Percentiles rank a stretch among this genome's conserved stretches.
Conservation (phyloP, 2,797 vertebrate species). For the Strix occidentalis region DNA sequence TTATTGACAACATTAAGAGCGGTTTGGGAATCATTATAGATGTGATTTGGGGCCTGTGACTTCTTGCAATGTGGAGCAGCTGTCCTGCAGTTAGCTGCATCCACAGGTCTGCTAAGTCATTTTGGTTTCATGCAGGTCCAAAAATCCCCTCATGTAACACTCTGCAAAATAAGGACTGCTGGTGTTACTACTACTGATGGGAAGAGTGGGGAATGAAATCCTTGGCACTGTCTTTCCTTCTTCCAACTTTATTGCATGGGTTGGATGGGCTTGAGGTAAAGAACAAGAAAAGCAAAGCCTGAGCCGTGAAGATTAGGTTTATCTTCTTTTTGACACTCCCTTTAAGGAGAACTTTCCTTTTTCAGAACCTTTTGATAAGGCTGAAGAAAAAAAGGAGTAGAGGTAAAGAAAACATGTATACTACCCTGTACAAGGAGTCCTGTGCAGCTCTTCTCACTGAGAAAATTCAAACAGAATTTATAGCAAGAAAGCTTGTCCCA, state of each 20-base stretch:
- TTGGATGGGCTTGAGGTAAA: background rate
- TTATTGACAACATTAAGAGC: background rate
- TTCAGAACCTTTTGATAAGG: background rate
- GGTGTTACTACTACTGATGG: background rate
- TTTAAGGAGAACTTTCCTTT: background rate
- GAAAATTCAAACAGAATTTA: slow-evolving; percentile 21
- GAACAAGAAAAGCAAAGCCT: background rate
- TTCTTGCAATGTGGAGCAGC: fast-evolving
- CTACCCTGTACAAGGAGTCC: background rate
- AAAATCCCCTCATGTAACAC: background rate
- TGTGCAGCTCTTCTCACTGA: background rate
- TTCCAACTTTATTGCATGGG: background rate
- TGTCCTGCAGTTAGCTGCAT: background rate
- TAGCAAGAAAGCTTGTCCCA: background rate
- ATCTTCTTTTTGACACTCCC: background rate
- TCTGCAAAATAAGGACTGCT: background rate
- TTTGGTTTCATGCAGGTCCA: background rate
- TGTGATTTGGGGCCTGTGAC: background rate
- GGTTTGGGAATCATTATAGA: background rate
- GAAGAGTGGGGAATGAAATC: background rate
- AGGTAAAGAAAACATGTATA: background rate
- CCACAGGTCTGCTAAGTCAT: background rate
- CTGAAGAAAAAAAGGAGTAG: background rate
- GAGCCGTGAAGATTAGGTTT: background rate
- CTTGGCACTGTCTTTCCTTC: background rate